Evolutionary conservation across 2,888 invertebrate species (phyloP), one percentile per base, ranked within the genome.

Genomic region (Cerastis rubricosa): DNA sequence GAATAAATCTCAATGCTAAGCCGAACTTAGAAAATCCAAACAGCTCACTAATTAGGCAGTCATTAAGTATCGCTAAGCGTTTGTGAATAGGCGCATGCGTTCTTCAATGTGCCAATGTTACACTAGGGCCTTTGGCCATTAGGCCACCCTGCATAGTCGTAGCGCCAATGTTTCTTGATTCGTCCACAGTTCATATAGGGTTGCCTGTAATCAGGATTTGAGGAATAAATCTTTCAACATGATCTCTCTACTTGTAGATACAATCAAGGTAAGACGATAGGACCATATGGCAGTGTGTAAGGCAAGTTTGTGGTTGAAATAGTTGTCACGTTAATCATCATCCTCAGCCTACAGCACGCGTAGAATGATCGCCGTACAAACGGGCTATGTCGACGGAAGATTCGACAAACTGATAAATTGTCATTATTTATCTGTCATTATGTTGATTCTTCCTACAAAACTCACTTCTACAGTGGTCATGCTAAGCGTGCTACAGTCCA

Each of bases 181-280:
- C 61, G 4, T 63, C 29, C 25, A 61, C 22, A 77, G 29, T n/a
- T 29, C 25, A 43, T 51, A 8, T 40, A 80, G 72, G 72, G 51
- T 61, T 77, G 80, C n/a, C 80, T 63, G 22, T 51, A 25, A 12
- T 71, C 45, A 72, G 51, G 19, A 22, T 25, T 57, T 51, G 9
- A 22, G n/a, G 19, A 49, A 63, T 54, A n/a, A 64, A 40, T 22
- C 14, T 14, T 43, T 35, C 3, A 51, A 51, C 1, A 51, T 71
- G 17, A 7, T 19, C 6, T 29, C 3, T 54, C 11, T 54, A 12
- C 8, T n/a, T n/a, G 12, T 72, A 71, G 51, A 12, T 43, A 11
- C 12, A 43, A 29, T 71, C 29, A 25, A 71, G 19, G 45, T 11
- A 51, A 51, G 51, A 22, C 9, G 51, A 51, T 70, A 22, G 12